Evolutionary conservation across 2,888 invertebrate genomes (phyloP).

Genomic region (Epinotia brunnichana): DNA sequence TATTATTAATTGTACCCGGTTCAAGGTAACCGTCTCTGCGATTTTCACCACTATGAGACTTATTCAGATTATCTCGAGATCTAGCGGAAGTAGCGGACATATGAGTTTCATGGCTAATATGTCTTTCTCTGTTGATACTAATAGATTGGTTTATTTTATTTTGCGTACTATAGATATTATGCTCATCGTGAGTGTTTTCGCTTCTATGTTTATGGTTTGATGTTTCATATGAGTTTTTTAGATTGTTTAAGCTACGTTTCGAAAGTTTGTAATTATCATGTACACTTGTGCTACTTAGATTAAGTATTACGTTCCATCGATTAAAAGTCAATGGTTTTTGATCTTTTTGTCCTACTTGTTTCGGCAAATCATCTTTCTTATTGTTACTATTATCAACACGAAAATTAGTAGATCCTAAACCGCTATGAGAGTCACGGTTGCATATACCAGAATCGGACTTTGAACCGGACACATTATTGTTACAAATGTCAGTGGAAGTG

Average conservation of each 20-base stretch:
- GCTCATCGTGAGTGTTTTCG: background rate
- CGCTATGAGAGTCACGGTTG: background rate
- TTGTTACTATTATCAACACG: background rate
- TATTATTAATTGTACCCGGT: background rate
- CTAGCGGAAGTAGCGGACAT: background rate
- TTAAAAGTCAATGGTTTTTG: background rate
- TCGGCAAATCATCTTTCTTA: background rate
- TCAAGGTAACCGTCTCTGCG: background rate
- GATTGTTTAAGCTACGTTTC: background rate
- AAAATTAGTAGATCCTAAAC: background rate
- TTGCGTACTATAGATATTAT: background rate
- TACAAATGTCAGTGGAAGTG: background rate
- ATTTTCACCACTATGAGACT: background rate
- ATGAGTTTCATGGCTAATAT: constrained; percentile 1
- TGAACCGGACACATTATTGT: background rate
- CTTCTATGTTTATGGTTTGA: background rate
- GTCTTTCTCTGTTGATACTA: background rate
- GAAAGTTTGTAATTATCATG: background rate
- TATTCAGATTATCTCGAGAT: constrained; percentile 1
- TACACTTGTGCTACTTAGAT: background rate
- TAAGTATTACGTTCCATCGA: background rate
- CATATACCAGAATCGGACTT: constrained; percentile 12
- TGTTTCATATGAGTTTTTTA: background rate
- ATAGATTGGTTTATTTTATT: background rate
- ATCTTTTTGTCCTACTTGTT: background rate